Evolutionary conservation across 2,113 vertebrate genomes (phyloP), one percentile per base, ranked within the genome.

Genomic region (Himantopus leucocephalus): DNA sequence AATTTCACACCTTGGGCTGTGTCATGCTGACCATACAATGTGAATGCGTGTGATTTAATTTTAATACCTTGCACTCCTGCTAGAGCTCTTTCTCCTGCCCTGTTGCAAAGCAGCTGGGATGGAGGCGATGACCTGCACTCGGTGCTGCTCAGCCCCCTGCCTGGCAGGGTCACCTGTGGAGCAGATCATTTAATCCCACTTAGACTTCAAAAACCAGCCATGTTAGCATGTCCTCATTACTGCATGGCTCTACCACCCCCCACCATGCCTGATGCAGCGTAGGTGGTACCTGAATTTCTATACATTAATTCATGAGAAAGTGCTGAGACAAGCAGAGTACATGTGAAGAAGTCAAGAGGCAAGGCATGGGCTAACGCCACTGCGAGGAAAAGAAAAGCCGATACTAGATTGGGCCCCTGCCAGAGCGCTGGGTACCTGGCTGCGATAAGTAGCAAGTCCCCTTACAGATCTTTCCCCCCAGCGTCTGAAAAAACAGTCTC

Each of bases 241-340:
- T 12, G 23, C 56, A 45, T 0, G 0, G 60, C 73, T 83, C 88
- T 72, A 52, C 35, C 84, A 84, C 24, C 8, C 27, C 24, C 41
- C 32, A 8, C 45, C 0, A 1, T 59, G 64, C 39, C 60, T 56
- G 56, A 34, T 41, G 32, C 17, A 90, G 72, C 47, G 39, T 2
- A 73, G 68, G 37, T 50, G 26, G 71, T 52, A 56, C 30, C 66
- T 88, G 43, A 60, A 62, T 85, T 92, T 72, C 48, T 82, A 10
- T 30, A 9, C 15, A 75, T 68, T 68, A 85, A 96, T 88, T 85
- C 43, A 34, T 6, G 7, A 73, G 58, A 86, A 92, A 90, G 39
- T 78, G 73, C 74, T 94, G 88, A 95, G 70, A 66, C 37, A 89
- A 91, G 90, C 90, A 89, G 56, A 72, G 39, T 37, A 29, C 2